These are phyloP conservation scores for Muscicapa comitata DNA, from an alignment of 2,797 vertebrate genomes.

Conservation along the genomic window DNA sequence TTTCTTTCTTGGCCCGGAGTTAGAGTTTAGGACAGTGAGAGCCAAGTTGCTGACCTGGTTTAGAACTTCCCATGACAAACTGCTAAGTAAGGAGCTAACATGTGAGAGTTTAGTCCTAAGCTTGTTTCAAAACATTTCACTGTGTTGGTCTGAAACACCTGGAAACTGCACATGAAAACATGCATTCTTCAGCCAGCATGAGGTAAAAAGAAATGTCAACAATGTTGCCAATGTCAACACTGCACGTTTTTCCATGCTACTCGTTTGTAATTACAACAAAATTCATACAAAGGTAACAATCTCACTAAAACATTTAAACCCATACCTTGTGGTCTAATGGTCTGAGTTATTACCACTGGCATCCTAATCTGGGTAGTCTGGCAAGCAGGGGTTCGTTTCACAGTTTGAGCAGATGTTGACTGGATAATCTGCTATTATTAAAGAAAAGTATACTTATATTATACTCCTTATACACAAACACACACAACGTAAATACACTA, in stretches of 20 bases:
- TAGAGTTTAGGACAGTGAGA: neutral
- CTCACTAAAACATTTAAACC: conserved; percentile 60
- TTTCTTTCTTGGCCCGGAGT: neutral
- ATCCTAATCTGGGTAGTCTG: conserved; percentile 81
- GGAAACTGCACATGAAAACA: neutral
- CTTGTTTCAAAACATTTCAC: conserved; percentile 2
- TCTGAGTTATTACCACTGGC: conserved; percentile 85
- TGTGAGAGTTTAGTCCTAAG: neutral
- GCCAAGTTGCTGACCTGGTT: neutral
- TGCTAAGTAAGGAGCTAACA: neutral
- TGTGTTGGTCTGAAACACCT: neutral
- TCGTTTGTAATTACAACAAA: conserved; percentile 25
- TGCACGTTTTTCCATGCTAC: neutral
- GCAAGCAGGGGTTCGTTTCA: conserved; percentile 76
- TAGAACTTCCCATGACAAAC: neutral
- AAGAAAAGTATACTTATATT: conserved; percentile 61
- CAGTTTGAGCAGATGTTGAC: conserved; percentile 73
- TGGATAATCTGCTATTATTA: conserved; percentile 68
- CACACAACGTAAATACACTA: conserved; percentile 58
- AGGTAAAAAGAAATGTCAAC: neutral
- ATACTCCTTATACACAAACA: conserved; percentile 66
- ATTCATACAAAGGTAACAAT: conserved; percentile 56
- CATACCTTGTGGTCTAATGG: conserved; percentile 81
- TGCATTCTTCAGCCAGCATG: neutral
- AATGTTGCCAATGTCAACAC: conserved; percentile 1